phyloP scores from a whole-genome alignment of 92 coral and sea anemone species.

The Isaurus tuberculatus region DNA sequence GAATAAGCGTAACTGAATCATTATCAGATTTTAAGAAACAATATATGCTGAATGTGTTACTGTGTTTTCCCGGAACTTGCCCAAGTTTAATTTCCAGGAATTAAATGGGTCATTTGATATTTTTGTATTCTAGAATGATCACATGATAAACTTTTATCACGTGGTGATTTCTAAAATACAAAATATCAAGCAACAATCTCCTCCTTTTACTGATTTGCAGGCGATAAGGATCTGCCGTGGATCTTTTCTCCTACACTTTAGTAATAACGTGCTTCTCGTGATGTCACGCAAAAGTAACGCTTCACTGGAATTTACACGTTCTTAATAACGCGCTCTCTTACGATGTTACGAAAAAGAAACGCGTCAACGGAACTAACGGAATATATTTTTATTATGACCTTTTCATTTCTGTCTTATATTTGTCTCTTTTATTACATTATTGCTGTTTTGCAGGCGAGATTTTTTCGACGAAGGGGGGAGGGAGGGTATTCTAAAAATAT shows the following conservation, averaged over 20 bases:
- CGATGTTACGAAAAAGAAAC: conserved; percentile 19
- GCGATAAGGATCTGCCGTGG: conserved; percentile 67
- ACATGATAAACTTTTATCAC: background rate
- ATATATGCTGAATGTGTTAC: background rate
- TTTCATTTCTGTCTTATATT: conserved; percentile 61
- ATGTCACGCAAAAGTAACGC: conserved; percentile 18
- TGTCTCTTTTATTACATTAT: conserved; percentile 70
- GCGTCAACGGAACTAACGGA: conserved; percentile 25
- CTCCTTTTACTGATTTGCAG: too few species aligned
- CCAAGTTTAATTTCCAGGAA: conserved; percentile 1
- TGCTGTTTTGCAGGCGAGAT: conserved; percentile 52
- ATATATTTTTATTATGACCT: conserved; percentile 36
- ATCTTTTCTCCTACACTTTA: conserved; percentile 65
- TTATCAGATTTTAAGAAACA: background rate
- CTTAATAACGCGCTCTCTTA: conserved; percentile 60
- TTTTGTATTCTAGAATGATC: background rate
- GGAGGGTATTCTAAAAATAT: too few species aligned
- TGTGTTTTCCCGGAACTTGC: background rate
- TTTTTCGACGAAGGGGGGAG: too few species aligned
- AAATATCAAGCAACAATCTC: background rate
- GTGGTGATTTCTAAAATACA: background rate
- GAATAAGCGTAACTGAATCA: background rate
- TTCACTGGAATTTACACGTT: conserved; percentile 37
- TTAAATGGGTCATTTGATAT: background rate
- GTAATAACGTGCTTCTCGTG: conserved; percentile 58